These are phyloP conservation scores for Saccostrea echinata DNA, from an alignment of 1,140 invertebrate genomes.

Conservation along the genomic window DNA sequence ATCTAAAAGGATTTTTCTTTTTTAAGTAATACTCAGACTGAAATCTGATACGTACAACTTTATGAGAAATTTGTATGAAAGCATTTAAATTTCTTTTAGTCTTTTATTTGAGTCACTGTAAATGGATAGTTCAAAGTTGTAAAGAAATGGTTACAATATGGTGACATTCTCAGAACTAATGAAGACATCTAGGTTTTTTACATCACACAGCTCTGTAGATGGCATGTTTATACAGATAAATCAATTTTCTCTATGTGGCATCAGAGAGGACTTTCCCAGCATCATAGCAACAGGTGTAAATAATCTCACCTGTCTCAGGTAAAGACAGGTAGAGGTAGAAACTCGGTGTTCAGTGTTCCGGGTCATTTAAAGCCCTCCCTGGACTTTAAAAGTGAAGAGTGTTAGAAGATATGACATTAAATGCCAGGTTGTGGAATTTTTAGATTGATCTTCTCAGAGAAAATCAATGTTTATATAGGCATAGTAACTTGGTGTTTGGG, in stretches of 20 bases:
- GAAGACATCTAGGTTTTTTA: neutral
- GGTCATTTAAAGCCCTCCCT: neutral
- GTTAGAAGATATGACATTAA: constrained; percentile 31
- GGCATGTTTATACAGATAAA: neutral
- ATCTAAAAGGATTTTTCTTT: too few relatives aligned
- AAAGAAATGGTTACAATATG: neutral
- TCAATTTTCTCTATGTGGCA: neutral
- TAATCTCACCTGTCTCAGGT: neutral
- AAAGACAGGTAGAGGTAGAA: neutral
- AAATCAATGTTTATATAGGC: constrained; percentile 28
- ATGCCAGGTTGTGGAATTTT: constrained; percentile 24
- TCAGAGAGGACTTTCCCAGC: neutral
- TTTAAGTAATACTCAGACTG: too few relatives aligned
- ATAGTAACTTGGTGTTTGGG: constrained; percentile 20
- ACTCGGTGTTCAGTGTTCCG: neutral
- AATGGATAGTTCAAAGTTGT: neutral
- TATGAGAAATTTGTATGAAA: neutral
- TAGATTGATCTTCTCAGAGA: neutral
- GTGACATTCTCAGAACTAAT: neutral
- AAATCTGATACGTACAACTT: neutral
- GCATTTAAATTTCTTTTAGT: neutral
- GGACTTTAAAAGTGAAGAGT: constrained; percentile 17
- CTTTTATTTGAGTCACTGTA: neutral
- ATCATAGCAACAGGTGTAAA: constrained; percentile 34
- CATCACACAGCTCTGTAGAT: neutral